These are phyloP conservation scores for Nautilus pompilius DNA, from an alignment of 1,140 invertebrate genomes.

Conservation along the genomic window DNA sequence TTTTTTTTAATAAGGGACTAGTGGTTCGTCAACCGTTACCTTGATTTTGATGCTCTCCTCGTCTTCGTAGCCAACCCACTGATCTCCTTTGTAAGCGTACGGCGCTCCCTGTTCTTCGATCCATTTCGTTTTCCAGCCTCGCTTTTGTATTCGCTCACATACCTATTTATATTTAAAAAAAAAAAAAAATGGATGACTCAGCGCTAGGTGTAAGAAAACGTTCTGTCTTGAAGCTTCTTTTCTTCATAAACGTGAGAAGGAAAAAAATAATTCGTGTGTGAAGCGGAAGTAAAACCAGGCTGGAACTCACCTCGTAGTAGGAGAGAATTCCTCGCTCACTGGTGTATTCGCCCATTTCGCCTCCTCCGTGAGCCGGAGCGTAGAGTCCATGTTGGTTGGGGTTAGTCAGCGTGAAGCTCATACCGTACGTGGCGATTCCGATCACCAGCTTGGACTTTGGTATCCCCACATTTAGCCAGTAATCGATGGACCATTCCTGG, in stretches of 20 bases:
- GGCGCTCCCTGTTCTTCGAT: conserved; percentile 73
- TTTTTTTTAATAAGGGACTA: too few relatives aligned
- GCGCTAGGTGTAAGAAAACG: too few relatives aligned
- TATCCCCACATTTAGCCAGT: conserved; percentile 75
- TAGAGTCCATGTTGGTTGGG: conserved; percentile 81
- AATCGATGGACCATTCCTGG: conserved; percentile 35
- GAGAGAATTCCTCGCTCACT: conserved; percentile 88
- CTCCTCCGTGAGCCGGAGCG: conserved; percentile 71
- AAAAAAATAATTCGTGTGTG: too few relatives aligned
- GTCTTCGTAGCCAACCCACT: conserved; percentile 91
- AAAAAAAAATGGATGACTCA: not conserved
- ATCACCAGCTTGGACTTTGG: conserved; percentile 75
- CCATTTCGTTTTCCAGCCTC: conserved; percentile 53
- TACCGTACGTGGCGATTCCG: conserved; percentile 86
- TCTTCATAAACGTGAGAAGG: too few relatives aligned
- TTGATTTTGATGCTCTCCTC: conserved; percentile 72
- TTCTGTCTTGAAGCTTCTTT: too few relatives aligned
- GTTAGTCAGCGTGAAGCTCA: conserved; percentile 73
- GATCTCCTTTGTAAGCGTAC: conserved; percentile 73
- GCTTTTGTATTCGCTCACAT: conserved; percentile 37
- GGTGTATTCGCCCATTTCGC: conserved; percentile 77
- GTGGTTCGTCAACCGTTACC: too few relatives aligned
- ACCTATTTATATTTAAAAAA: conserved; percentile 21
- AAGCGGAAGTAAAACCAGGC: too few relatives aligned
- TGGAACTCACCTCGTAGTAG: conserved; percentile 75